Evolutionary conservation across 2,113 vertebrate species (phyloP), one percentile per base, ranked within the genome.

Genomic region (Cairina moschata): DNA sequence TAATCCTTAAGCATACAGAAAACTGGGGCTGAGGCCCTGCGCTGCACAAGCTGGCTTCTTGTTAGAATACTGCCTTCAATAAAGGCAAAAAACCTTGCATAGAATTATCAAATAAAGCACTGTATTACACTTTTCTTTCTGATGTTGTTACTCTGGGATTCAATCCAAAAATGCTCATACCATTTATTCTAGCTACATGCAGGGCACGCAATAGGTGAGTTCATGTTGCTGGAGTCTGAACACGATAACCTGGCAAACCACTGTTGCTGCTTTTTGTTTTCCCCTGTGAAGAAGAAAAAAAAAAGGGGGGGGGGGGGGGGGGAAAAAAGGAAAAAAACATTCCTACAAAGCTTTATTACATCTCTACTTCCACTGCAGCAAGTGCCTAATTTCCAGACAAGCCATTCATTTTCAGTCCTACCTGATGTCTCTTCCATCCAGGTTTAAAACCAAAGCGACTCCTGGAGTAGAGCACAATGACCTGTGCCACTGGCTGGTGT

Each of bases 171-270:
- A 68, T 1, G 1, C 73, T 91, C 81, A 79, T 40, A n/a, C 82
- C 55, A 85, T 93, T 87, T 72, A 88, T 93, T 65, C 84, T 29
- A 28, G 93, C 22, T 26, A 28, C 92, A 82, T 0, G 1, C 86
- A 94, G 93, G 48, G 93, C 48, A 86, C 20, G 0, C 75, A 10
- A 55, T 13, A 58, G 71, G 84, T 78, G n/a, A 42, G 48, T 54
- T 73, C 50, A 9, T 86, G 86, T 93, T 91, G 82, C 59, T 54
- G 62, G 55, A 91, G 83, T n/a, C 56, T 59, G 82, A 94, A 83
- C 86, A 83, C 1, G 26, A 48, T 59, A 81, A 83, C 72, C 62
- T 67, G 74, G 76, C 67, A 88, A 75, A 74, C 23, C 69, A 75
- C 92, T 94, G 83, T 88, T 59, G 52, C 88, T 65, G 29, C 56